Percentiles rank a stretch among this genome's conserved stretches.
Evolutionary conservation across 2,797 vertebrate genomes (phyloP).

Genomic region (Ptychobarbus kaznakovi): DNA sequence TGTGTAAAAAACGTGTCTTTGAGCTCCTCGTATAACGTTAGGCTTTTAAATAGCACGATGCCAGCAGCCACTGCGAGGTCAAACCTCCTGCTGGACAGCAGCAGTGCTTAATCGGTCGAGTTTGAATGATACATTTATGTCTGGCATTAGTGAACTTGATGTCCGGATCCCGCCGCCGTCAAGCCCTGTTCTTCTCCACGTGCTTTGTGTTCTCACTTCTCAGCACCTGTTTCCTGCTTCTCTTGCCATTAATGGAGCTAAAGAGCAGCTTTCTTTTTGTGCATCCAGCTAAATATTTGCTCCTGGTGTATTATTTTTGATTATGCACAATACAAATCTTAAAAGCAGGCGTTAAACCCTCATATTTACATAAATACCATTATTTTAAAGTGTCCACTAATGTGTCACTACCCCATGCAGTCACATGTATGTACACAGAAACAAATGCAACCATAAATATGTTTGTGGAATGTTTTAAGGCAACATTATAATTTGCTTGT

Average conservation of each 20-base stretch:
- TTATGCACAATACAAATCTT: not conserved
- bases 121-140: no score
- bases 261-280: not conserved
- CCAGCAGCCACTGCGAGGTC: not conserved
- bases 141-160: not conserved
- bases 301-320: not conserved
- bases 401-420: not conserved
- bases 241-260: not conserved
- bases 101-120: not conserved
- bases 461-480: not conserved
- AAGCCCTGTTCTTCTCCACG: constrained; percentile 27
- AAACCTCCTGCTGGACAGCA: not conserved
- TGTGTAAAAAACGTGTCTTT: not conserved
- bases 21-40: not conserved
- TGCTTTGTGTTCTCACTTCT: not conserved
- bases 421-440: not conserved
- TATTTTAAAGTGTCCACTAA: no score
- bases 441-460: not conserved
- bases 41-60: constrained; percentile 1
- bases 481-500: not conserved
- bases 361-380: not conserved
- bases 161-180: not conserved
- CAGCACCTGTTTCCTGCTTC: constrained; percentile 33
- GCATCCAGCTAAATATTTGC: not conserved
- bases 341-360: not conserved